phyloP scores from a whole-genome alignment of 2,113 vertebrate species.

The Sakesphorus luctuosus region DNA sequence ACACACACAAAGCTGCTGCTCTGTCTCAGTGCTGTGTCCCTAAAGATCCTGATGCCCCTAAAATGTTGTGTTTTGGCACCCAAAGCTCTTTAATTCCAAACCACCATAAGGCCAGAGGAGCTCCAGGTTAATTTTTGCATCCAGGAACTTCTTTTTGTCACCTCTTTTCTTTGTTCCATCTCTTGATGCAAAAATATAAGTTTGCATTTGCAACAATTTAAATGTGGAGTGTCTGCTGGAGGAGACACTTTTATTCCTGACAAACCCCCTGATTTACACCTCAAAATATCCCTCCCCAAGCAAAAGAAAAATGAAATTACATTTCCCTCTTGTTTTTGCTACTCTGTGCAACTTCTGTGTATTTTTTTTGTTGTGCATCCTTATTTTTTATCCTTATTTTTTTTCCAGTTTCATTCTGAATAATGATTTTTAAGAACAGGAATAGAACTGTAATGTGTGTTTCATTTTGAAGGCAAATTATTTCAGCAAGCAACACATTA shows the following conservation, averaged over 20 bases:
- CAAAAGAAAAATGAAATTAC: background rate
- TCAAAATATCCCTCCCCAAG: background rate
- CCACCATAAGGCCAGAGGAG: background rate
- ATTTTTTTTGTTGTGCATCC: background rate
- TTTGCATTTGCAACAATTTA: background rate
- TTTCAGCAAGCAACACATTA: background rate
- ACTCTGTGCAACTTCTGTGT: background rate
- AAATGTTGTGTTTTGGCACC: background rate
- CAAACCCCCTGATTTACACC: background rate
- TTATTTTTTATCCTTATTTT: background rate
- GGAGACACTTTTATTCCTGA: background rate
- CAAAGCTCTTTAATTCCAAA: background rate
- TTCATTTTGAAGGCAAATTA: background rate
- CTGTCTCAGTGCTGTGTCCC: background rate
- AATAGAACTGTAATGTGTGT: background rate
- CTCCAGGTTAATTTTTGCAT: background rate
- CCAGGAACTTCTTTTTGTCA: background rate
- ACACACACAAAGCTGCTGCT: no score
- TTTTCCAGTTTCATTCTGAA: background rate
- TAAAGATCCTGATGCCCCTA: background rate
- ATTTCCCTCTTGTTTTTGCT: background rate
- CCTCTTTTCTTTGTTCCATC: background rate
- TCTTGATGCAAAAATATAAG: background rate
- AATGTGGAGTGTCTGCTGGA: background rate
- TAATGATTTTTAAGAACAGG: background rate